These are phyloP conservation scores for Leucophenga montana DNA, from an alignment of 2,888 invertebrate genomes.

Conservation along the genomic window DNA sequence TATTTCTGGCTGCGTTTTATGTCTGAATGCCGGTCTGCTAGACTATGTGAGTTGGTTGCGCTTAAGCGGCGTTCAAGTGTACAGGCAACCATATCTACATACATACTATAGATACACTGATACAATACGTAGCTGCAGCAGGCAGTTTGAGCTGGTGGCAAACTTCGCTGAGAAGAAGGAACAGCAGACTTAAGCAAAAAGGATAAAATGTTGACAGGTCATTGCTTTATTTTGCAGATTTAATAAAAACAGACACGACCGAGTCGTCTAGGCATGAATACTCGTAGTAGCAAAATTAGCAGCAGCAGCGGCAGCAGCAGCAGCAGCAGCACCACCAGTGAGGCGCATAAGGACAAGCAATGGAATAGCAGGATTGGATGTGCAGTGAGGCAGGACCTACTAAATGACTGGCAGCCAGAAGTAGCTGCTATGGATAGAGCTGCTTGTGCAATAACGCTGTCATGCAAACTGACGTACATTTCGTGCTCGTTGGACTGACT, in stretches of 20 bases:
- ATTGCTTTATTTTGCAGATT: slow-evolving; percentile 45
- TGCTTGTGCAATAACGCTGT: too few relatives aligned
- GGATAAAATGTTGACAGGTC: slow-evolving; percentile 44
- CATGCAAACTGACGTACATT: background rate
- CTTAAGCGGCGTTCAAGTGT: slow-evolving; percentile 3
- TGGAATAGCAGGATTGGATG: too few relatives aligned
- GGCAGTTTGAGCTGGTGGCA: background rate
- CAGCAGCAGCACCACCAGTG: too few relatives aligned
- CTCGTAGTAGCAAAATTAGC: background rate
- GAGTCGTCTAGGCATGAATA: slow-evolving; percentile 6
- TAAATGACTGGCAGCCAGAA: too few relatives aligned
- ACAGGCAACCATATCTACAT: slow-evolving; percentile 35
- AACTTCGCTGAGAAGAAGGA: background rate
- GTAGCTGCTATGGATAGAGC: too few relatives aligned
- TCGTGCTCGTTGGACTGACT: slow-evolving; percentile 3
- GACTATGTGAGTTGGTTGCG: background rate
- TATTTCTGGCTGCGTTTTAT: slow-evolving; percentile 24
- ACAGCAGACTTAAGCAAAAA: background rate
- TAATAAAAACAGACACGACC: slow-evolving; percentile 42
- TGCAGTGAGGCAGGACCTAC: too few relatives aligned
- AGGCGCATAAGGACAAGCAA: too few relatives aligned
- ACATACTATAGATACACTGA: slow-evolving; percentile 28
- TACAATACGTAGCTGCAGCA: slow-evolving; percentile 16
- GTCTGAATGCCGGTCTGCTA: background rate
- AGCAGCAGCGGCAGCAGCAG: background rate